These are phyloP conservation scores for Danionella cerebrum DNA, from an alignment of 2,113 vertebrate species.

Conservation along the genomic window DNA sequence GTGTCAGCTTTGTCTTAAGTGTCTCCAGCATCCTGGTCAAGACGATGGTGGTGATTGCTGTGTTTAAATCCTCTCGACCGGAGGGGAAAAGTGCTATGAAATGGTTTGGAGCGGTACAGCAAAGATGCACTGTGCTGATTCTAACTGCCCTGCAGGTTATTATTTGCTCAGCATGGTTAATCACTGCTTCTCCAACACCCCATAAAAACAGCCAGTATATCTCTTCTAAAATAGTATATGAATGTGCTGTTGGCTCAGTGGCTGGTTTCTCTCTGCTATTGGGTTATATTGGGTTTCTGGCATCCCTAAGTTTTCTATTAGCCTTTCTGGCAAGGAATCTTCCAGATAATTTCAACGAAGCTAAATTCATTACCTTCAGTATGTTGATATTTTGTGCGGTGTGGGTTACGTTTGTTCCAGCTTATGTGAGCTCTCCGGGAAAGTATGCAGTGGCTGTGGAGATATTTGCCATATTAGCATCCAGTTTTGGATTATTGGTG, in stretches of 20 bases:
- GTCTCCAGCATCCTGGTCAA: conserved; percentile 34
- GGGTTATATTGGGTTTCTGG: not conserved
- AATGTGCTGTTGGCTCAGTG: conserved; percentile 14
- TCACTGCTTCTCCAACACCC: conserved; percentile 22
- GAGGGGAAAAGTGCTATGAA: conserved; percentile 23
- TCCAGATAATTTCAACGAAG: conserved; percentile 16
- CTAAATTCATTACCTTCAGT: conserved; percentile 8
- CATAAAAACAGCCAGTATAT: conserved; percentile 25
- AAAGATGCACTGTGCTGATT: conserved; percentile 22
- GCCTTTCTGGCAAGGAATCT: conserved; percentile 8
- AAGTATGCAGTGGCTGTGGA: conserved; percentile 63
- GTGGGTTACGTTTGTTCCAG: conserved; percentile 58
- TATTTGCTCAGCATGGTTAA: conserved; percentile 29
- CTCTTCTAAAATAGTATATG: conserved; percentile 27
- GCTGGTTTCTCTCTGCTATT: not conserved
- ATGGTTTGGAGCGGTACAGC: conserved; percentile 32
- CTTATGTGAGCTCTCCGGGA: conserved; percentile 61
- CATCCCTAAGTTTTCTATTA: not conserved
- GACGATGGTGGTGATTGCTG: conserved; percentile 31
- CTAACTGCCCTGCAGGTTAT: conserved; percentile 18
- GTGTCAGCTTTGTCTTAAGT: conserved; percentile 22
- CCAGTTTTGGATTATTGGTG: conserved; percentile 34
- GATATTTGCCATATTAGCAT: conserved; percentile 51
- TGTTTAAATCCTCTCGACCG: conserved; percentile 29
- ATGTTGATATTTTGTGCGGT: conserved; percentile 16